Evolutionary conservation across 92 coral and sea anemone species (phyloP).

Genomic region (Plumapathes pennacea): DNA sequence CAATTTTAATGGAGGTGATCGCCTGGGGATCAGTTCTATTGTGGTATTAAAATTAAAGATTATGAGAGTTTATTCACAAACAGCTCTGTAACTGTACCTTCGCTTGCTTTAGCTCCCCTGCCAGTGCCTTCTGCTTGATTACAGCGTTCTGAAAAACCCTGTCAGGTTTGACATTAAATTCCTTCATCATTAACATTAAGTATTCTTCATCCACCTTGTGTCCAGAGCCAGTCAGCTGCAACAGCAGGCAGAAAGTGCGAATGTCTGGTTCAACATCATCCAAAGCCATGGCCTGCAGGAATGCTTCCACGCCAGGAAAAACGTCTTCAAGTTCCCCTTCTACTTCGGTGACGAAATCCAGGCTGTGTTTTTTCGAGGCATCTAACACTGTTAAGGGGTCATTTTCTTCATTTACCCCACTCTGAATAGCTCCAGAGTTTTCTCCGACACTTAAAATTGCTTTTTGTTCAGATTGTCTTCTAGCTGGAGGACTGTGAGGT

Average conservation of each 20-base stretch:
- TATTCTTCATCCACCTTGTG: conserved; percentile 51
- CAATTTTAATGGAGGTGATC: no score
- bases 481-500: neutral
- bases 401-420: no score
- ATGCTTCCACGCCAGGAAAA: conserved; percentile 65
- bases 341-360: neutral
- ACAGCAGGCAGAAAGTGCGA: conserved; percentile 69
- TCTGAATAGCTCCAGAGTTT: neutral
- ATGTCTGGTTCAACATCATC: conserved; percentile 80
- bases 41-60: no score
- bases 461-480: no score
- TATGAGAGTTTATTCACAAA: no score
- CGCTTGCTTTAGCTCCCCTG: conserved; percentile 44
- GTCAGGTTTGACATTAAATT: conserved; percentile 65
- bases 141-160: conserved; percentile 61
- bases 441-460: neutral
- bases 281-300: conserved; percentile 75
- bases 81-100: conserved; percentile 59
- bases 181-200: conserved; percentile 56
- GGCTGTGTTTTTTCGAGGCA: neutral
- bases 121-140: conserved; percentile 48
- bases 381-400: no score
- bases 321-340: conserved; percentile 8
- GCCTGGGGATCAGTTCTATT: no score
- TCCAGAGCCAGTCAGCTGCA: conserved; percentile 41